Evolutionary conservation across 2,113 vertebrate genomes (phyloP).

Genomic region (Nycticorax nycticorax): DNA sequence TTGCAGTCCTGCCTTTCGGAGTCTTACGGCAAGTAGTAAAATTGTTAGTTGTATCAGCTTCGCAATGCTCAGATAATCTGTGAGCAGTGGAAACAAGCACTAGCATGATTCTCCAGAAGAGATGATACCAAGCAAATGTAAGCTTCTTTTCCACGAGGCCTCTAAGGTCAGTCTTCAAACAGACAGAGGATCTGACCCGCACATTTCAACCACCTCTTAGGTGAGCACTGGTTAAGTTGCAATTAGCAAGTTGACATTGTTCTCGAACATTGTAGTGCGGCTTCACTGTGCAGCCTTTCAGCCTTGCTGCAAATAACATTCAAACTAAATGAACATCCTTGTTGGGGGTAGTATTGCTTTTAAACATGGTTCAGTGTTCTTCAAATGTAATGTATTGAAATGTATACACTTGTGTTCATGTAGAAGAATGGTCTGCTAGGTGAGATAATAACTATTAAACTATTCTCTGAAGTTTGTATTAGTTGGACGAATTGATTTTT

Average conservation of each 20-base stretch:
- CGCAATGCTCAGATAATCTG: neutral
- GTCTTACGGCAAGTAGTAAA: neutral
- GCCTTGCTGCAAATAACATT: neutral
- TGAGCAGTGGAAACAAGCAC: neutral
- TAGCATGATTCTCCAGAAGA: neutral
- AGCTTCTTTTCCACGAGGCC: fast-evolving
- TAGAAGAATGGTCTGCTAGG: neutral
- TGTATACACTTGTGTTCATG: neutral
- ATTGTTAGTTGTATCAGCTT: neutral
- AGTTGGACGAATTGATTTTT: neutral
- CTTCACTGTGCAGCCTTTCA: neutral
- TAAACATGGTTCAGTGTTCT: neutral
- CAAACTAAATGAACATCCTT: fast-evolving
- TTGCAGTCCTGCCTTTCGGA: neutral
- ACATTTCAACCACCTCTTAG: neutral
- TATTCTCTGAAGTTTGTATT: neutral
- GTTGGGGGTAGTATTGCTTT: neutral
- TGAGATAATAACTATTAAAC: neutral
- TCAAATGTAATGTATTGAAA: neutral
- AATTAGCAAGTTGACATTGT: neutral
- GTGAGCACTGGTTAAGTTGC: neutral
- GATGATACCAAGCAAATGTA: neutral
- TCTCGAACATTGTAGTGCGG: neutral
- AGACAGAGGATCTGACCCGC: neutral
- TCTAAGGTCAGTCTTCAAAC: neutral